Percentiles rank a stretch among this genome's conserved stretches.
Conservation (phyloP, 2,888 invertebrate genomes). For the Megamerina dolium region DNA sequence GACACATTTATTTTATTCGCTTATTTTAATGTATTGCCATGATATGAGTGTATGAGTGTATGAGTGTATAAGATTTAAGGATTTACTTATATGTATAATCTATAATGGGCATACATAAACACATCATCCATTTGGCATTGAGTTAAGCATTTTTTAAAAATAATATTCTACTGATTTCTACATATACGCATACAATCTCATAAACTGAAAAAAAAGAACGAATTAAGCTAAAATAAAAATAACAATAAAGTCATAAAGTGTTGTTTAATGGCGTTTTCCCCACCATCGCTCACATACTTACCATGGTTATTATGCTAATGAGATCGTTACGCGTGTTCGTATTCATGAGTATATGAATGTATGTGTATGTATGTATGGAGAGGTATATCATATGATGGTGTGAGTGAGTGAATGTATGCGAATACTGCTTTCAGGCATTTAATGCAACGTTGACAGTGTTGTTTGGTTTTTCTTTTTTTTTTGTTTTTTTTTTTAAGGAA, state of each 20-base stretch:
- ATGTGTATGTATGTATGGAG: slow-evolving; percentile 3
- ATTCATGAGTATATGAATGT: background rate
- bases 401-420: background rate
- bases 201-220: too few species aligned
- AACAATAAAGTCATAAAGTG: slow-evolving; percentile 46
- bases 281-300: slow-evolving; percentile 28
- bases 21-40: too few species aligned
- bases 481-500: slow-evolving; percentile 5
- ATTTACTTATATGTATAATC: too few species aligned
- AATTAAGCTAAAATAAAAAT: slow-evolving; percentile 11
- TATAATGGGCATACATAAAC: too few species aligned
- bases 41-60: too few species aligned
- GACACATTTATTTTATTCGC: too few species aligned
- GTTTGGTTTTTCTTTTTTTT: background rate
- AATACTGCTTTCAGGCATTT: background rate
- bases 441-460: background rate
- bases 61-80: too few species aligned
- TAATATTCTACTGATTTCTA: too few species aligned
- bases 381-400: too few species aligned
- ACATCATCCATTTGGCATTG: too few species aligned
- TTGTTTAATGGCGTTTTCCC: slow-evolving; percentile 47
- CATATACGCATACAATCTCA: too few species aligned
- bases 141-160: too few species aligned
- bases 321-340: slow-evolving; percentile 30
- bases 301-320: slow-evolving; percentile 48